Evolutionary conservation across 2,888 invertebrate genomes (phyloP).

Genomic region (Campoletis raptor): DNA sequence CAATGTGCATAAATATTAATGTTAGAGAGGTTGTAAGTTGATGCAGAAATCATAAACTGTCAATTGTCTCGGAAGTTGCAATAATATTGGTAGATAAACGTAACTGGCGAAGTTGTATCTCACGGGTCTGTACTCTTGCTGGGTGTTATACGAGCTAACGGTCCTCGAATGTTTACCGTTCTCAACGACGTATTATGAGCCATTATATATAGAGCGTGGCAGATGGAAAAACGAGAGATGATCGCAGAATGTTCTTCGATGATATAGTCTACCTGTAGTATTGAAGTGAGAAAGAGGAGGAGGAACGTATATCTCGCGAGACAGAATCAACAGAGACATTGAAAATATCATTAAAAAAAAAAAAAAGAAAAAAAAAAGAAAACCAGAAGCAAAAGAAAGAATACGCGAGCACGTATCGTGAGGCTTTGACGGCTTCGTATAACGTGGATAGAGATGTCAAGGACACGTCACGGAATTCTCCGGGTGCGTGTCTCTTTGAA

Average conservation of each 20-base stretch:
- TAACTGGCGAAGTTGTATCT: slow-evolving; percentile 38
- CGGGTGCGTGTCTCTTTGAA: slow-evolving; percentile 19
- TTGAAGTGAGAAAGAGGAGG: not conserved
- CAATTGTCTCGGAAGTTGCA: slow-evolving; percentile 35
- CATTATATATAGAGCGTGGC: slow-evolving; percentile 56
- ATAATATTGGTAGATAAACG: slow-evolving; percentile 33
- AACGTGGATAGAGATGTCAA: slow-evolving; percentile 47
- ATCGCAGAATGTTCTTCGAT: slow-evolving; percentile 22
- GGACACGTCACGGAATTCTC: slow-evolving; percentile 37
- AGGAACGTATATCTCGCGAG: not conserved
- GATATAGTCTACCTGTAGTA: slow-evolving; percentile 13
- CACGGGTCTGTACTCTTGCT: slow-evolving; percentile 21
- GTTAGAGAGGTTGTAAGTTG: not conserved
- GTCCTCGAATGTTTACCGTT: slow-evolving; percentile 54
- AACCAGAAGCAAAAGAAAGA: not conserved
- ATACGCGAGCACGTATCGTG: slow-evolving; percentile 8
- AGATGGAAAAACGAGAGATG: slow-evolving; percentile 46
- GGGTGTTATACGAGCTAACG: slow-evolving; percentile 48
- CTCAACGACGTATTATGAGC: slow-evolving; percentile 49
- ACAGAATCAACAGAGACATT: slow-evolving; percentile 9
- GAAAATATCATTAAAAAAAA: not conserved
- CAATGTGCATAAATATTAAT: slow-evolving; percentile 3
- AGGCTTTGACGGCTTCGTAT: slow-evolving; percentile 29
- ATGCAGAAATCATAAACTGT: slow-evolving; percentile 16
- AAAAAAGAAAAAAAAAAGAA: not conserved